Conservation (phyloP, 2,888 invertebrate species). For the Bombyx huttoni region DNA sequence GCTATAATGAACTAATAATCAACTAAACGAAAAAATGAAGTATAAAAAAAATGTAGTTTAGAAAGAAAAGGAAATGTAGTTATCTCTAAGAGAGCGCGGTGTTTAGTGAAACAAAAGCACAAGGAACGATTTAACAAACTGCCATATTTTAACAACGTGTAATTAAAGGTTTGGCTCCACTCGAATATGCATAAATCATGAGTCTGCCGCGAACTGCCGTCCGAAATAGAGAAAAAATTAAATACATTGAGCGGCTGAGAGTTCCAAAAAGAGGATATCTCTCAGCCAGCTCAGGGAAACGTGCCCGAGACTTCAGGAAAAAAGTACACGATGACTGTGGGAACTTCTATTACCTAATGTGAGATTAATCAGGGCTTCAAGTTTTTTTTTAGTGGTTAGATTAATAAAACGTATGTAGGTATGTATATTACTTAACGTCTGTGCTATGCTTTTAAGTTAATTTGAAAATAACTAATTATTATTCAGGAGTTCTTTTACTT, state of each 20-base stretch:
- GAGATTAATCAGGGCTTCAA: too few relatives aligned
- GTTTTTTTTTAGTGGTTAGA: too few relatives aligned
- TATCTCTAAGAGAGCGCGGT: conserved; percentile 46
- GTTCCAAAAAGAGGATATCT: conserved; percentile 23
- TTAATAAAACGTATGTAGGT: neutral
- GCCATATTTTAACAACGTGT: conserved; percentile 73
- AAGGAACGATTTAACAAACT: conserved; percentile 68
- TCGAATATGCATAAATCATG: conserved; percentile 72
- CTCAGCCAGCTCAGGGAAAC: neutral
- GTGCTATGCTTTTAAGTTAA: too few relatives aligned
- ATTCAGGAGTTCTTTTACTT: too few relatives aligned
- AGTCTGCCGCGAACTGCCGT: conserved; percentile 66
- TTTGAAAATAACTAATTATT: too few relatives aligned
- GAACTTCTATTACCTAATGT: neutral
- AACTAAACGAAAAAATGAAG: conserved; percentile 26
- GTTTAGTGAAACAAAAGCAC: conserved; percentile 66
- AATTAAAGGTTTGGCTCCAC: conserved; percentile 70
- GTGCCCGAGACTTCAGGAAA: neutral
- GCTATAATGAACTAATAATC: conserved; percentile 10
- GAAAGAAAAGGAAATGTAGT: conserved; percentile 42
- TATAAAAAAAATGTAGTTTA: conserved; percentile 23
- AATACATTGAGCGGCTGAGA: conserved; percentile 60
- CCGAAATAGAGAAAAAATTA: conserved; percentile 72
- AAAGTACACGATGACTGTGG: neutral
- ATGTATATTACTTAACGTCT: neutral